Evolutionary conservation across 2,113 vertebrate genomes (phyloP).

Genomic region (Phainopepla nitens): DNA sequence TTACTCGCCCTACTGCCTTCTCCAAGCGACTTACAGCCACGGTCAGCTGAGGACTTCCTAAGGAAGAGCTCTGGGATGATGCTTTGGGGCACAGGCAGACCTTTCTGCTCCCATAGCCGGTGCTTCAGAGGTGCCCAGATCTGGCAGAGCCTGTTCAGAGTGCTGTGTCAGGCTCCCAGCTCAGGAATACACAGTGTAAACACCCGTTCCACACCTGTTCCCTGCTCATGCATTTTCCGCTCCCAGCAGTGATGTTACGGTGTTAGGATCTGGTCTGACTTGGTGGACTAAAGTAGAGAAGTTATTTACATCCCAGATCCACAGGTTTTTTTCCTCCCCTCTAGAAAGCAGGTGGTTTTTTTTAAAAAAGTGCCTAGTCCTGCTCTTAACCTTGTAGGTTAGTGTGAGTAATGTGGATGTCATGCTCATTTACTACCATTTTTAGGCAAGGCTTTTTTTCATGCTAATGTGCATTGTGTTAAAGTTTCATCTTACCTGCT

Average conservation of each 20-base stretch:
- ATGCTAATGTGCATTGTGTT: background rate
- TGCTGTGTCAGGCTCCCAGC: background rate
- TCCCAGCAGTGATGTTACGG: background rate
- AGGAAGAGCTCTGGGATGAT: background rate
- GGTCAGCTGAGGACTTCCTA: background rate
- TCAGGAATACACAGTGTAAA: background rate
- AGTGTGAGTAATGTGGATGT: background rate
- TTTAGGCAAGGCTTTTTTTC: background rate
- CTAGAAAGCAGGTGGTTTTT: background rate
- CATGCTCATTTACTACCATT: background rate
- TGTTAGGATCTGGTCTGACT: background rate
- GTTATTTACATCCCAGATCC: background rate
- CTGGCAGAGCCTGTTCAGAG: background rate
- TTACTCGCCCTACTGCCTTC: background rate
- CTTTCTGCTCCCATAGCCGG: background rate
- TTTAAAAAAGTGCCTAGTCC: slow-evolving; percentile 25
- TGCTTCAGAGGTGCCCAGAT: background rate
- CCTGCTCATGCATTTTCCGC: background rate
- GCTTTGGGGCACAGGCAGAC: background rate
- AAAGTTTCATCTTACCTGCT: slow-evolving; percentile 6
- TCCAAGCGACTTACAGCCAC: background rate
- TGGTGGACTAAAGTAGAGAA: background rate
- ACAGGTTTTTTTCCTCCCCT: background rate
- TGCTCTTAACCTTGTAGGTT: slow-evolving; percentile 2
- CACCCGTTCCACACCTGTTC: background rate